A percentile compares a stretch with the other conserved stretches of the same genome.
Conservation (phyloP, 1,140 invertebrate genomes). For the Ooceraea biroi region DNA sequence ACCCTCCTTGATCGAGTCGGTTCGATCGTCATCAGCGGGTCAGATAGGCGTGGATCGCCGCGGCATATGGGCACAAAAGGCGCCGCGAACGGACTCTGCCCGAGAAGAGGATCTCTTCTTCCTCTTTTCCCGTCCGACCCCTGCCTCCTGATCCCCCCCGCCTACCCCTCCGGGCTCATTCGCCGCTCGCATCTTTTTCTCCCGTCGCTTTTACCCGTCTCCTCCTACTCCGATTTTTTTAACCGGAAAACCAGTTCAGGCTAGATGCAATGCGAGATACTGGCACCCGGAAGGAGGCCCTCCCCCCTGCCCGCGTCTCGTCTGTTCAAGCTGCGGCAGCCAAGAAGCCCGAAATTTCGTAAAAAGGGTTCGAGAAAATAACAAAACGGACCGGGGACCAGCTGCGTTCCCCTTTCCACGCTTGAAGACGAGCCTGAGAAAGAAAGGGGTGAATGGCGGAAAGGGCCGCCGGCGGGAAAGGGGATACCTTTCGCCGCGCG, state of each 20-base stretch:
- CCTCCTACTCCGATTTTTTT: constrained; percentile 59
- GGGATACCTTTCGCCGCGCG: constrained; percentile 70
- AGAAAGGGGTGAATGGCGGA: constrained; percentile 77
- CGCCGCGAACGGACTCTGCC: constrained; percentile 41
- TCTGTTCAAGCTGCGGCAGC: constrained; percentile 20
- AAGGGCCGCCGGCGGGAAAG: constrained; percentile 22
- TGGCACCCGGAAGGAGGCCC: constrained; percentile 70
- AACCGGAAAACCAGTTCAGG: constrained; percentile 72
- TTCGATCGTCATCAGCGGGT: constrained; percentile 55
- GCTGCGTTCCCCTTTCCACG: constrained; percentile 62
- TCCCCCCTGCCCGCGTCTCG: neutral
- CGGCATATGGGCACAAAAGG: constrained; percentile 72
- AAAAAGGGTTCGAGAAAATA: constrained; percentile 73
- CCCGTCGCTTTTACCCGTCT: constrained; percentile 49
- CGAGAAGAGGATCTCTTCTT: constrained; percentile 31
- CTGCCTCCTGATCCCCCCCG: too few species aligned
- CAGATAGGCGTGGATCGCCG: constrained; percentile 53
- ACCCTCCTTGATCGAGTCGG: constrained; percentile 25
- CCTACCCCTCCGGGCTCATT: constrained; percentile 6
- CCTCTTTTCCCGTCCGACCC: too few species aligned
- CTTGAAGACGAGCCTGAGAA: constrained; percentile 69
- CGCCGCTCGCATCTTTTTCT: constrained; percentile 46
- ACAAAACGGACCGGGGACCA: constrained; percentile 60
- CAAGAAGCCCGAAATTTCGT: constrained; percentile 41
- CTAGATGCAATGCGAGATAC: constrained; percentile 79